Evolutionary conservation across 2,888 invertebrate genomes (phyloP), one percentile per base, ranked within the genome.

Genomic region (Ophonus ardosiacus): DNA sequence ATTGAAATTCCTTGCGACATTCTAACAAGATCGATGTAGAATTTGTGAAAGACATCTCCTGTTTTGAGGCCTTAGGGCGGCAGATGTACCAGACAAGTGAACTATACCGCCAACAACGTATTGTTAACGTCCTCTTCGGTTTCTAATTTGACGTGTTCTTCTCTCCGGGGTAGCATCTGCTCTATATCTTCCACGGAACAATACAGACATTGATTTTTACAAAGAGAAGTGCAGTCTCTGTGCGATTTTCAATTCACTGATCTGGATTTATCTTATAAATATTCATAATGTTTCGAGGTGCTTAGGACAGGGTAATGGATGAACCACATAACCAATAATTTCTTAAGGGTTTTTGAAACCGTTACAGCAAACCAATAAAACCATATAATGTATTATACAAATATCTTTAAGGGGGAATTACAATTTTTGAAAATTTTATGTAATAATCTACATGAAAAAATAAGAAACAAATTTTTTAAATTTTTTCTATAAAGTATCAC

Each of bases 61-160:
- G n/a, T n/a, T 21, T 21, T 13, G 17, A 10, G 18, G 21, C 18
- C 31, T 38, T 15, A 40, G 68, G 38, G 40, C 38, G 40, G 68
- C 68, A 68, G 68, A 68, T 68, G 68, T 68, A n/a, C 68, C 15
- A 68, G 68, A 68, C 68, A 68, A 68, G 68, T 68, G 68, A 68
- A 38, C 68, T 21, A n/a, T 68, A 38, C 68, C 68, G 40, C 68
- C 40, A 68, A 68, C 68, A 31, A 38, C 68, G 40, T 38, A 31
- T 24, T 21, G 31, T 68, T 68, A 24, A 31, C 31, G 10, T 24
- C 31, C 17, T 38, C 7, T 15, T 68, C 40, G 40, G 68, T 40
- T 40, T 68, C 38, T 68, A 68, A 68, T 68, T 38, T 68, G 68
- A 40, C 40, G 68, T 68, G 15, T 63, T 68, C 68, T 24, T 65